Percentiles rank a stretch among this genome's conserved stretches.
These are phyloP conservation scores for Coptodon bakossiorum DNA, from an alignment of 2,113 vertebrate genomes.

Conservation along the genomic window DNA sequence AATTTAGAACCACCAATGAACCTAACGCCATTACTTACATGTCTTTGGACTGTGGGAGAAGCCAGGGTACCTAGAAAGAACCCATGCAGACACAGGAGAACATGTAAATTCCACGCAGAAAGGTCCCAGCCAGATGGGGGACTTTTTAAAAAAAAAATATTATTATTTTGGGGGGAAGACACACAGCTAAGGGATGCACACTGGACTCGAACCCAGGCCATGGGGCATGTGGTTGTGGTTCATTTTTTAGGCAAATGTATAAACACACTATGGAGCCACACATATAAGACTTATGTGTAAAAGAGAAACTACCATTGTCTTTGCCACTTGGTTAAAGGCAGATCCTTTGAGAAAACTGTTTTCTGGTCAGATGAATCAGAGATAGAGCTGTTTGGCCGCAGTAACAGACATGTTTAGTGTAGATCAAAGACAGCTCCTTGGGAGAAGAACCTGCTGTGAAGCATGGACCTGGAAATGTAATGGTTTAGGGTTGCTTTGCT, in stretches of 20 bases:
- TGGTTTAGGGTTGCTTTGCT: background rate
- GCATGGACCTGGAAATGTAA: background rate
- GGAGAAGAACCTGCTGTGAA: background rate
- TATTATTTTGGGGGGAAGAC: background rate
- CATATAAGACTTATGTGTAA: background rate
- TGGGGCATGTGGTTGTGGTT: background rate
- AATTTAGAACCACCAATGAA: background rate
- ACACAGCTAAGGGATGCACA: background rate
- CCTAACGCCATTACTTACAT: background rate
- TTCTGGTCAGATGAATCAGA: background rate
- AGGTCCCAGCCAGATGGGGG: background rate
- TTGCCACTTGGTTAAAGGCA: background rate
- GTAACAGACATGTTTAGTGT: background rate
- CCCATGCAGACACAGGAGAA: background rate
- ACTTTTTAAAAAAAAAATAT: background rate
- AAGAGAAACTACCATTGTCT: background rate
- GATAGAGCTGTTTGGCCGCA: background rate
- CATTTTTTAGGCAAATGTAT: background rate
- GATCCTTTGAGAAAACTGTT: background rate
- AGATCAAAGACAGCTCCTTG: background rate
- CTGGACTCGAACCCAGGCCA: background rate
- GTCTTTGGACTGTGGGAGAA: background rate
- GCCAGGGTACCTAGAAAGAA: background rate
- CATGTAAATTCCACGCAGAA: background rate
- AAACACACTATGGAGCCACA: background rate